Base-by-base conservation (phyloP, 2,797 vertebrate species). In the Graptemys geographica region DNA sequence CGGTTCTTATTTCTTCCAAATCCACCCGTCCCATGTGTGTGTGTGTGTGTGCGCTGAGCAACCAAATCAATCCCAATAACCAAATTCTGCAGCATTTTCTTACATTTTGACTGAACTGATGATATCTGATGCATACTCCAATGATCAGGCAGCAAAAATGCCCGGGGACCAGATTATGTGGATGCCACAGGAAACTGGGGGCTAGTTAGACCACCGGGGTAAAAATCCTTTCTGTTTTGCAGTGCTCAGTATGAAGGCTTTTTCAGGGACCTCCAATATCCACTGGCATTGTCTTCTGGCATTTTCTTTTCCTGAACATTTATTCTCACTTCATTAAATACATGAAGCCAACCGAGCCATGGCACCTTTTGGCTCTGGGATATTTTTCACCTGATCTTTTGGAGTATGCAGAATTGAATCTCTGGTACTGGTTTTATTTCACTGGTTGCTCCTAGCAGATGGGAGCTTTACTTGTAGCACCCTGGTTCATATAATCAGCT, bases 1-100 rank as follows among this genome's bases (percentile, higher is more conserved):
- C 95, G 95, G 92, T 93, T 95, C 90, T 87, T 95, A 90, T 95
- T 95, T 96, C 94, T 97, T 97, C 96, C 95, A 96, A 94, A 97
- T 81, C 94, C 95, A 95, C 2, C 93, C 94, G 95, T 91, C 88
- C 93, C 3, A 5, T 56, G 76, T 69, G 11, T 0, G 52, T 65
- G 88, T 78, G 41, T 4, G 49, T 21, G 47, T 0, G 4, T 31
- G 76, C 74, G 19, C 41, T 5, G 53, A 82, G 18, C 2, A 19
- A 83, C 51, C 57, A 27, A 86, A 94, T 92, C 86, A 82, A 90
- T 87, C 28, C 37, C 9, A 27, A 23, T 57, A 72, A 49, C 57
- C 57, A 96, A 94, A 93, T 83, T 90, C 81, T 82, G 62, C 82
- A 81, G 51, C 79, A 79, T 83, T 94, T 84, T 85, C 16, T 82